A percentile compares a stretch with the other conserved stretches of the same genome.
These are phyloP conservation scores for Ophion slaviceki DNA, from an alignment of 2,888 invertebrate genomes.

Conservation along the genomic window DNA sequence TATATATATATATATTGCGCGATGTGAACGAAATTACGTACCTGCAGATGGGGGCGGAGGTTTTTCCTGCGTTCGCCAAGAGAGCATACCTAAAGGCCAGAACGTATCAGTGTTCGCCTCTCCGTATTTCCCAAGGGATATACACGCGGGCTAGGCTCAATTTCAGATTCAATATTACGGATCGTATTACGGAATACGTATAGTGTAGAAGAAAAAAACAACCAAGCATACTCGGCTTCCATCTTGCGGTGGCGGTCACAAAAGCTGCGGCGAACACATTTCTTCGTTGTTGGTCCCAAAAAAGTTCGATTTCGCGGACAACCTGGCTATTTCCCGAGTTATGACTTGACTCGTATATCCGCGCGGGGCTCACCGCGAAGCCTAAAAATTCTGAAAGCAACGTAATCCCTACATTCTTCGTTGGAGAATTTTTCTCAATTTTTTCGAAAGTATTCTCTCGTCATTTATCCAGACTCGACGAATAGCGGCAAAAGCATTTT, in stretches of 20 bases:
- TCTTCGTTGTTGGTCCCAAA: slow-evolving; percentile 45
- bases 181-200: slow-evolving; percentile 64
- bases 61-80: slow-evolving; percentile 35
- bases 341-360: slow-evolving; percentile 45
- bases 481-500: background rate
- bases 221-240: slow-evolving; percentile 58
- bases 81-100: slow-evolving; percentile 29
- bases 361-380: slow-evolving; percentile 16
- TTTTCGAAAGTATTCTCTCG: background rate
- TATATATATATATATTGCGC: slow-evolving; percentile 38
- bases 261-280: slow-evolving; percentile 32
- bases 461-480: background rate
- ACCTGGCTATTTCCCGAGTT: slow-evolving; percentile 55
- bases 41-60: slow-evolving; percentile 39
- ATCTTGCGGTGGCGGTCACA: slow-evolving; percentile 52
- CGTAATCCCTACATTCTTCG: background rate
- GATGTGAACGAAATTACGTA: slow-evolving; percentile 61
- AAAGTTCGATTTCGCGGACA: slow-evolving; percentile 50
- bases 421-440: slow-evolving; percentile 27
- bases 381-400: slow-evolving; percentile 19
- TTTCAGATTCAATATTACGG: slow-evolving; percentile 72
- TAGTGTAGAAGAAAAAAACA: slow-evolving; percentile 4
- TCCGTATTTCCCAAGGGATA: slow-evolving; percentile 75
- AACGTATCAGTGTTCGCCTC: slow-evolving; percentile 69
- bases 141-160: slow-evolving; percentile 65